Evolutionary conservation across 2,797 vertebrate species (phyloP), one percentile per base, ranked within the genome.

Genomic region (Tolypeutes matacus): DNA sequence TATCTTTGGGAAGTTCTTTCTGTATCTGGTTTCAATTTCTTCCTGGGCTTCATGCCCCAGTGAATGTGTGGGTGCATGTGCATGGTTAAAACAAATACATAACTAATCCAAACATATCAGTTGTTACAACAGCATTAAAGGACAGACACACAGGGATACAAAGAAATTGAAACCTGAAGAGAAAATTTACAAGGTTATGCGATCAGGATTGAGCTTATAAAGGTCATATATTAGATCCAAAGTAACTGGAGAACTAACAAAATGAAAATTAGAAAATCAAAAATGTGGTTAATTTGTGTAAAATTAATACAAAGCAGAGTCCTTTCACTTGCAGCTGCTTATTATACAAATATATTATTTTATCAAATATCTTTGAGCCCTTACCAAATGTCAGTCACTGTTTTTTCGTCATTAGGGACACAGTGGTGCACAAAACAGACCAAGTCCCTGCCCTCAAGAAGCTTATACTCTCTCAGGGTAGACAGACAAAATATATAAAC

Each of bases 11-110:
- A 27, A 82, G 9, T 91, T 85, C 77, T 82, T 84, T 62, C 17
- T 72, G 11, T 58, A 73, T 92, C 87, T 96, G 95, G 56, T 93
- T 96, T 94, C 62, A 27, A 62, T 92, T 92, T 95, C 42, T 94
- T 78, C 51, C 60, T 62, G 73, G 91, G 51, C 23, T 86, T 62
- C 49, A 29, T 82, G n/a, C n/a, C 10, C 73, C 70, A 77, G 56
- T 64, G 58, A 84, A 64, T 51, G n/a, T 88, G 34, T 65, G 20
- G 75, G 20, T 72, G 31, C 29, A 49, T 60, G 20, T 64, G 34
- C 73, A 81, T 83, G 65, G 60, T 84, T 81, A 39, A 92, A 93
- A 73, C n/a, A 49, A 12, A 62, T 46, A 31, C 31, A 51, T 29
- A 85, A 82, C 31, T 75, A 56, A 70, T 5, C 46, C 56, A 78